Percentiles rank a stretch among this genome's conserved stretches.
These are phyloP conservation scores for Lipotes vexillifer DNA, from an alignment of 2,113 vertebrate genomes.

Conservation along the genomic window DNA sequence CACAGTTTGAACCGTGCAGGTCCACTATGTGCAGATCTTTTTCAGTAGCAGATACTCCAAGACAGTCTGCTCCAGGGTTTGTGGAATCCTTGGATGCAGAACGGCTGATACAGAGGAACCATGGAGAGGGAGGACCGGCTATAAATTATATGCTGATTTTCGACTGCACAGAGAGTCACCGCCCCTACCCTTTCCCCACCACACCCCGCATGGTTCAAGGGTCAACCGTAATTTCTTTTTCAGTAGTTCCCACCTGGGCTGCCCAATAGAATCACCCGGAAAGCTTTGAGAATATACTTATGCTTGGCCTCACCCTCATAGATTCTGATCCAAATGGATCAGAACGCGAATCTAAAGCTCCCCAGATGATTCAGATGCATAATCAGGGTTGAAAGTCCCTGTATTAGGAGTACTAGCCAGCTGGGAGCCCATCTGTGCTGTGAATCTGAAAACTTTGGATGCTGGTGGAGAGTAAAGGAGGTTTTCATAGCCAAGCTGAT, in stretches of 20 bases:
- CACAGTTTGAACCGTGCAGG: neutral
- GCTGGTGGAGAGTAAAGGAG: neutral
- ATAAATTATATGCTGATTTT: neutral
- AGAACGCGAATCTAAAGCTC: neutral
- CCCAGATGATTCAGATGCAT: too few relatives aligned
- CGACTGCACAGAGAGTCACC: rapidly evolving
- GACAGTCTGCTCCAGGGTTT: neutral
- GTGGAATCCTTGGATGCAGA: neutral
- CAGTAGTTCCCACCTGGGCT: neutral
- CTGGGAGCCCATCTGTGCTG: neutral
- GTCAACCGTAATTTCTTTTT: neutral
- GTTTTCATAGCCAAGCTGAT: neutral
- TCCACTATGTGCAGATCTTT: neutral
- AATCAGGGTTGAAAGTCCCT: neutral
- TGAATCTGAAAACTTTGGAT: neutral
- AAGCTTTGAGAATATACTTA: neutral
- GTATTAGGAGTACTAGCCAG: neutral
- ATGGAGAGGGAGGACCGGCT: neutral
- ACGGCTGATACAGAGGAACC: neutral
- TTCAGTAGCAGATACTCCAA: neutral
- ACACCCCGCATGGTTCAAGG: neutral
- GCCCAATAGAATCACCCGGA: neutral
- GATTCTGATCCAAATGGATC: neutral
- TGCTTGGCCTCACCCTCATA: neutral
- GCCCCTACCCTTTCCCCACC: neutral